phyloP scores from a whole-genome alignment of 2,888 invertebrate genomes.

The Drosophila testacea region DNA sequence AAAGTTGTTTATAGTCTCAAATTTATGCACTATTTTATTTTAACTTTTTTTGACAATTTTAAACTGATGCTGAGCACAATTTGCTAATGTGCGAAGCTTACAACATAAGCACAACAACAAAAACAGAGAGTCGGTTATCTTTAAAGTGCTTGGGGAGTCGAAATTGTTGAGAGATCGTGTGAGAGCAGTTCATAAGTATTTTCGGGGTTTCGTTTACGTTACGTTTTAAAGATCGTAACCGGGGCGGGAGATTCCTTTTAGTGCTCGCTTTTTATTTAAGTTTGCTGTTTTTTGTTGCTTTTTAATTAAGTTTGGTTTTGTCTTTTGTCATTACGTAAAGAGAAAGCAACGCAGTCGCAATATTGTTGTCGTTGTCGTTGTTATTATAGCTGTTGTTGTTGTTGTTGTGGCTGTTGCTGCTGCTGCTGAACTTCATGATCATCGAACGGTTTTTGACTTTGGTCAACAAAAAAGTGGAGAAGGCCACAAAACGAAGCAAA shows the following conservation, averaged over 20 bases:
- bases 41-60: conserved; percentile 26
- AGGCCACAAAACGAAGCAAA: conserved; percentile 38
- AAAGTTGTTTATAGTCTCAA: conserved; percentile 15
- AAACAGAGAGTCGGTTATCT: conserved; percentile 28
- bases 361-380: conserved; percentile 18
- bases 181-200: conserved; percentile 28
- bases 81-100: conserved; percentile 67
- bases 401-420: conserved; percentile 34
- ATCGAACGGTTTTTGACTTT: conserved; percentile 77
- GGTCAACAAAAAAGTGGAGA: conserved; percentile 64
- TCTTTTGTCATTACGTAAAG: conserved; percentile 74
- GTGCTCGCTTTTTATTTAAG: conserved; percentile 53
- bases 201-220: conserved; percentile 42
- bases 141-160: conserved; percentile 24
- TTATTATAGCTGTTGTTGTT: conserved; percentile 14
- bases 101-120: conserved; percentile 51
- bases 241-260: conserved; percentile 55
- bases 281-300: conserved; percentile 56
- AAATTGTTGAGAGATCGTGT: conserved; percentile 22
- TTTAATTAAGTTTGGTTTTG: conserved; percentile 73
- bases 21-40: conserved; percentile 8
- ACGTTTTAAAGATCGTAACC: conserved; percentile 27
- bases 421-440: conserved; percentile 70
- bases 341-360: conserved; percentile 66
- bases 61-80: conserved; percentile 53